Percentiles rank a stretch among this genome's conserved stretches.
These are phyloP conservation scores for Cheilosia impressa DNA, from an alignment of 2,888 invertebrate genomes.

Conservation along the genomic window DNA sequence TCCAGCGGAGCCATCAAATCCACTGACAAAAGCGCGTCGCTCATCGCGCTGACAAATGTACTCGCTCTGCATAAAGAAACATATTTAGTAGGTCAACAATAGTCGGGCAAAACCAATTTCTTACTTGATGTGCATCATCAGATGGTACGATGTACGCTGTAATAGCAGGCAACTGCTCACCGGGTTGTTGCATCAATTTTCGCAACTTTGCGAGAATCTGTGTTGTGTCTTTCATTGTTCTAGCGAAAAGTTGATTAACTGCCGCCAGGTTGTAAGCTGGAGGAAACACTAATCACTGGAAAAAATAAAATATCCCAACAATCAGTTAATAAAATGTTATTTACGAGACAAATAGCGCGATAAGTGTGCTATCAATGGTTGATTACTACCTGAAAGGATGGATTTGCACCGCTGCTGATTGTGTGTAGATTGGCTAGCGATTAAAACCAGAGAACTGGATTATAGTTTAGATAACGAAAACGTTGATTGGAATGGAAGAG, in stretches of 20 bases:
- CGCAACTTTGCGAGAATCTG: slow-evolving; percentile 79
- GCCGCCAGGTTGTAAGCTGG: slow-evolving; percentile 55
- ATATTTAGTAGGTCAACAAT: slow-evolving; percentile 73
- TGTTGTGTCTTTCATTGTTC: slow-evolving; percentile 80
- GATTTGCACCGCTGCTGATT: slow-evolving; percentile 8
- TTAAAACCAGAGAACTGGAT: neutral
- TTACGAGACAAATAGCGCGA: slow-evolving; percentile 32
- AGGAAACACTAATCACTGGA: slow-evolving; percentile 4
- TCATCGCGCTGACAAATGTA: slow-evolving; percentile 95
- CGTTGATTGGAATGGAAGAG: neutral
- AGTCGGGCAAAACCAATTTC: neutral
- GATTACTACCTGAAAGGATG: slow-evolving; percentile 28
- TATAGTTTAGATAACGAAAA: neutral
- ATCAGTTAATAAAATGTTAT: slow-evolving; percentile 27
- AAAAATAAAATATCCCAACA: neutral
- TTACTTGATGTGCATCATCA: slow-evolving; percentile 88
- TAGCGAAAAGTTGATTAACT: slow-evolving; percentile 48
- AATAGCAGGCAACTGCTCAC: slow-evolving; percentile 81
- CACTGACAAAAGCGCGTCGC: slow-evolving; percentile 92
- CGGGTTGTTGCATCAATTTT: slow-evolving; percentile 79
- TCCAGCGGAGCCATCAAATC: slow-evolving; percentile 93
- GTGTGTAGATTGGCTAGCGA: neutral
- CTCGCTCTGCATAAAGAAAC: slow-evolving; percentile 85
- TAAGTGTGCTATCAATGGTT: slow-evolving; percentile 25
- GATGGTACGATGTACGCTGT: slow-evolving; percentile 90